These are phyloP conservation scores for Anthophora plumipes DNA, from an alignment of 2,888 invertebrate genomes.

Conservation along the genomic window DNA sequence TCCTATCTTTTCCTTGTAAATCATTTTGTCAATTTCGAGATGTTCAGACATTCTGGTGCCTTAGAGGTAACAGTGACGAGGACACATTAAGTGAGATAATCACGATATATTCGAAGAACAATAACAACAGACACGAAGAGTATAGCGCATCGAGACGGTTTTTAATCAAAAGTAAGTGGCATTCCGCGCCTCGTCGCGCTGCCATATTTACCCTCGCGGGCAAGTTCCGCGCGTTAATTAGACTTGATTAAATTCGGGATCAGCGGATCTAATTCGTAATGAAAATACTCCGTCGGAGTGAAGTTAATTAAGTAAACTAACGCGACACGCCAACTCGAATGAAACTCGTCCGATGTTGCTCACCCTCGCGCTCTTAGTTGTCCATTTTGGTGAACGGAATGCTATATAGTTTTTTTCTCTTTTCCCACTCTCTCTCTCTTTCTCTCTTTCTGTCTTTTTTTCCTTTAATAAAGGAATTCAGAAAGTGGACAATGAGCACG, in stretches of 20 bases:
- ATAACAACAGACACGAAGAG: background rate
- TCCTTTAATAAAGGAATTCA: background rate
- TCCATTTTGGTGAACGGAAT: background rate
- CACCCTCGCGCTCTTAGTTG: background rate
- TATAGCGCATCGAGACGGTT: conserved; percentile 17
- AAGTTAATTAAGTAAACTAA: conserved; percentile 60
- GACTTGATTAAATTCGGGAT: conserved; percentile 60
- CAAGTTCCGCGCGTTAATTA: conserved; percentile 53
- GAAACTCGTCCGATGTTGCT: background rate
- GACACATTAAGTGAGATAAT: no score
- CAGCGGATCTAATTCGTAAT: conserved; percentile 59
- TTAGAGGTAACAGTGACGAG: no score
- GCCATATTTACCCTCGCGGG: conserved; percentile 38
- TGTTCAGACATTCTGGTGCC: no score
- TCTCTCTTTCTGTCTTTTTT: background rate
- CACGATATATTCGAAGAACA: no score
- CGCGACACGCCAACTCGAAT: background rate
- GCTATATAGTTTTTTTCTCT: background rate
- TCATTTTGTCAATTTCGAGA: no score
- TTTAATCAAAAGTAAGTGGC: conserved; percentile 49
- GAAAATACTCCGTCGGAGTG: conserved; percentile 45
- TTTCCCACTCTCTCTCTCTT: no score
- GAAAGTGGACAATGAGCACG: conserved; percentile 8
- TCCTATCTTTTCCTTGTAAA: no score
- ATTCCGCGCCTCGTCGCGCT: conserved; percentile 3